phyloP scores from a whole-genome alignment of 2,888 invertebrate genomes.

The Epistrophe grossulariae region DNA sequence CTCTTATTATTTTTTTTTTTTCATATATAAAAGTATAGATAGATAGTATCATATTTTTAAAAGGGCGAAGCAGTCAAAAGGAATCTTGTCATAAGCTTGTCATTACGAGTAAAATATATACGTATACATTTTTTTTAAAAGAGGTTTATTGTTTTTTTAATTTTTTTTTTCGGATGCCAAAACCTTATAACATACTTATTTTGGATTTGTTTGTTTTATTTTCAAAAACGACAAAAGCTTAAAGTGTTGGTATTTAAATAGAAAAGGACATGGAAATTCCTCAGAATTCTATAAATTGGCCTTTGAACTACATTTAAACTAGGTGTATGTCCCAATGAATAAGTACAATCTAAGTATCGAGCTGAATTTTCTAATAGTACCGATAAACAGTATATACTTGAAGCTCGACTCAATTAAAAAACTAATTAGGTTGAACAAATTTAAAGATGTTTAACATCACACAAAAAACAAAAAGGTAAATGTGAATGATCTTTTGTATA shows the following conservation, averaged over 20 bases:
- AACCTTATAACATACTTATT: not conserved
- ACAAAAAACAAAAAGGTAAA: no score
- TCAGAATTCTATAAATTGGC: not conserved
- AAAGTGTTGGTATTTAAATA: not conserved
- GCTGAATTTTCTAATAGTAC: no score
- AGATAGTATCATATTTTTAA: slow-evolving; percentile 35
- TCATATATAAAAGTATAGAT: slow-evolving; percentile 14
- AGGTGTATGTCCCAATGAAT: no score
- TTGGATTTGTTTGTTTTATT: not conserved
- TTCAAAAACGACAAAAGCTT: not conserved
- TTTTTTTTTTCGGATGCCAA: not conserved
- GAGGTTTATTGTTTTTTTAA: not conserved
- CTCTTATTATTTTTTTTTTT: slow-evolving; percentile 56
- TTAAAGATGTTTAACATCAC: no score
- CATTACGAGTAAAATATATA: slow-evolving; percentile 4
- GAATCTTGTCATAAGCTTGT: slow-evolving; percentile 31
- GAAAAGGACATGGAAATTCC: not conserved
- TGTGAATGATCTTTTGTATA: no score
- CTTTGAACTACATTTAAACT: not conserved
- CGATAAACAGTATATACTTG: no score
- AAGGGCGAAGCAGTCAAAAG: slow-evolving; percentile 18
- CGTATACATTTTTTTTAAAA: not conserved
- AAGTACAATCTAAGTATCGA: no score
- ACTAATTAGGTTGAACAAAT: no score
- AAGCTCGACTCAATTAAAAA: no score